phyloP scores from a whole-genome alignment of 2,797 vertebrate genomes.

The Myotis planiceps region DNA sequence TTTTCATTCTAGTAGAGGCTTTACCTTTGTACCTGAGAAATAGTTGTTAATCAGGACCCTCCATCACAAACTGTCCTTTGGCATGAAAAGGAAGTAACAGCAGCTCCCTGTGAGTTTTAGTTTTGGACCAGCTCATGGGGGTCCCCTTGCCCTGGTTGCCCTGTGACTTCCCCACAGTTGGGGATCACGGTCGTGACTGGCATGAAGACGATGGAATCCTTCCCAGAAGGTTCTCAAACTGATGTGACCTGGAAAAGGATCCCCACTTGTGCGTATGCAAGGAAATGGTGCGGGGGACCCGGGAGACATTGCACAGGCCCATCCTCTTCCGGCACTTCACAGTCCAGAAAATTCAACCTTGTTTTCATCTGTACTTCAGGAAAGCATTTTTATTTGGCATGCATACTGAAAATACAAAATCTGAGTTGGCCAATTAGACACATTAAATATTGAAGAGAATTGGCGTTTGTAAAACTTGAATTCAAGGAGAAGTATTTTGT shows the following conservation, averaged over 20 bases:
- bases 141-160: background rate
- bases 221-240: background rate
- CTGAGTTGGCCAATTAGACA: constrained; percentile 56
- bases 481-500: background rate
- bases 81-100: background rate
- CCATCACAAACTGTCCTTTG: background rate
- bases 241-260: background rate
- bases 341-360: constrained; percentile 64
- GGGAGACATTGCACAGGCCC: background rate
- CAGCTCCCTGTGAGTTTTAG: background rate
- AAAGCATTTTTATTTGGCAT: constrained; percentile 72
- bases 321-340: background rate
- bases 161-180: background rate
- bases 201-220: background rate
- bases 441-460: constrained; percentile 65
- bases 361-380: constrained; percentile 72
- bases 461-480: constrained; percentile 59
- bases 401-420: constrained; percentile 77
- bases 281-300: constrained; percentile 45
- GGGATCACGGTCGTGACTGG: background rate
- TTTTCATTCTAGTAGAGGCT: background rate
- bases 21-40: background rate
- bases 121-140: background rate
- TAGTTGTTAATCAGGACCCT: background rate
- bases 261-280: background rate